These are phyloP conservation scores for Ctenicera cuprea DNA, from an alignment of 2,888 invertebrate species.

Conservation along the genomic window DNA sequence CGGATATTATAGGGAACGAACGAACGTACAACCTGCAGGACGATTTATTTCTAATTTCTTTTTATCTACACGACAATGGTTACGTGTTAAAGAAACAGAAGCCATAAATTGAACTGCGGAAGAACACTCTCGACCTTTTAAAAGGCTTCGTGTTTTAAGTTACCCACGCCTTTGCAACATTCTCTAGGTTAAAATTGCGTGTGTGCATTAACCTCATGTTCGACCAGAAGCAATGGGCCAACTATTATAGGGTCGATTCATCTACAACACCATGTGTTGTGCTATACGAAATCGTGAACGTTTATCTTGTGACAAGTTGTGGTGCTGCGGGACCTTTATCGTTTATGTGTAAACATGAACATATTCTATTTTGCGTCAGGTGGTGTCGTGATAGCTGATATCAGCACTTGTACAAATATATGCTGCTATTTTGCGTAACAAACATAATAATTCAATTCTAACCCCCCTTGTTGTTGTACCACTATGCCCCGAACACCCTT, in stretches of 20 bases:
- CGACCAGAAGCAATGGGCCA: conserved; percentile 8
- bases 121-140: conserved; percentile 5
- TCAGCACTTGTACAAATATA: conserved; percentile 21
- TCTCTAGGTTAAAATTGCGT: conserved; percentile 20
- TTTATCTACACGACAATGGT: conserved; percentile 2
- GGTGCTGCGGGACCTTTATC: conserved; percentile 20
- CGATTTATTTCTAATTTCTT: neutral
- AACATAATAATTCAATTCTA: conserved; percentile 21
- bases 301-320: conserved; percentile 28
- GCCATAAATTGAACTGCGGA: conserved; percentile 2
- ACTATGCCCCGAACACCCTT: neutral
- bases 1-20: too few species aligned
- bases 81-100: conserved; percentile 6
- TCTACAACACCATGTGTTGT: conserved; percentile 10
- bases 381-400: conserved; percentile 20
- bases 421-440: conserved; percentile 21
- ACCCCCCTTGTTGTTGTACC: conserved; percentile 6
- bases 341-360: conserved; percentile 20
- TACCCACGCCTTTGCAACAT: neutral
- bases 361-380: conserved; percentile 23
- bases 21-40: too few species aligned
- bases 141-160: conserved; percentile 22
- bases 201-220: conserved; percentile 20
- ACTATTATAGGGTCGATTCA: neutral
- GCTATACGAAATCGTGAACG: conserved; percentile 11